Evolutionary conservation across 2,113 vertebrate species (phyloP).

Genomic region (Lepisosteus oculatus): DNA sequence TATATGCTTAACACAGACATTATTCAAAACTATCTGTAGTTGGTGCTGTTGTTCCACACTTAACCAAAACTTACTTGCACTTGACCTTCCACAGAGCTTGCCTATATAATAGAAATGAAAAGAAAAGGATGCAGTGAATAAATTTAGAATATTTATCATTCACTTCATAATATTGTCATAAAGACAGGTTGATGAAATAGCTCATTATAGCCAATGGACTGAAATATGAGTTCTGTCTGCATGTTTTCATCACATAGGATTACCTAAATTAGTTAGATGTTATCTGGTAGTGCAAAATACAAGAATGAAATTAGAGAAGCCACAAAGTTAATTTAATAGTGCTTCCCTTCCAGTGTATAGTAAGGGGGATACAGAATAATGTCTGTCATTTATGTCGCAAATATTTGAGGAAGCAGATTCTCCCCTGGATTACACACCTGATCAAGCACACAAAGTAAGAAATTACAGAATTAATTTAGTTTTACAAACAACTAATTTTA

Average conservation of each 20-base stretch:
- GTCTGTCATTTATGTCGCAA: too few relatives aligned
- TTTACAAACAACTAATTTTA: too few relatives aligned
- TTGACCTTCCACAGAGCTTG: background rate
- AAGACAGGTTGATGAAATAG: constrained; percentile 80
- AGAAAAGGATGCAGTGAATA: constrained; percentile 69
- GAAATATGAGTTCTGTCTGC: constrained; percentile 78
- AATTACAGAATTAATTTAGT: too few relatives aligned
- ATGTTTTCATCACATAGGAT: constrained; percentile 66
- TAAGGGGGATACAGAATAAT: too few relatives aligned
- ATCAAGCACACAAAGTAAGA: too few relatives aligned
- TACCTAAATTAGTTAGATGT: constrained; percentile 71
- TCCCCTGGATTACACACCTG: too few relatives aligned
- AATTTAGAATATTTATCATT: constrained; percentile 79
- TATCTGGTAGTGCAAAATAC: constrained; percentile 60
- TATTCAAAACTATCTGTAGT: too few relatives aligned
- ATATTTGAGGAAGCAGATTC: too few relatives aligned
- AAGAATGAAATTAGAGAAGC: constrained; percentile 70
- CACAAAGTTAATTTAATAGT: constrained; percentile 26
- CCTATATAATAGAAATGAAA: constrained; percentile 5
- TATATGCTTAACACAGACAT: too few relatives aligned
- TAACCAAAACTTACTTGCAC: background rate
- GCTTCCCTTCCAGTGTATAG: too few relatives aligned
- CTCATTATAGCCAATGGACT: constrained; percentile 79
- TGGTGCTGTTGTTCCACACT: too few relatives aligned
- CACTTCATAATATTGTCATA: constrained; percentile 69